Conservation (phyloP, 2,888 invertebrate species). For the Galerucella pusilla region DNA sequence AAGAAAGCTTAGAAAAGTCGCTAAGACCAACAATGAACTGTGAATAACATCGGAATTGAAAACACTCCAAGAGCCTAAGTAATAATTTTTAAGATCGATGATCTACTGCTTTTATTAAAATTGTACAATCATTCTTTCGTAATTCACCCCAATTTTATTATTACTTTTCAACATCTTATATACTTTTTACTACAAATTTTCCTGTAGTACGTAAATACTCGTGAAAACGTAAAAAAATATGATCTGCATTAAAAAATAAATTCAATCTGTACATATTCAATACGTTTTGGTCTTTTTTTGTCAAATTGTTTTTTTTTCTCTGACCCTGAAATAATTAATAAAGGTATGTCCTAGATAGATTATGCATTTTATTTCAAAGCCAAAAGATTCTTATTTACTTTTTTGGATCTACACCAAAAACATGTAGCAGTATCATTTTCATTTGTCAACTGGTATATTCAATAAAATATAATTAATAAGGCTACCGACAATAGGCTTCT, state of each 20-base stretch:
- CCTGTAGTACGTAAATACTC: slow-evolving; percentile 37
- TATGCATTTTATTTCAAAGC: neutral
- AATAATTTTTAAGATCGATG: neutral
- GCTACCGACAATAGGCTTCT: slow-evolving; percentile 79
- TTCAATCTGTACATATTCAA: neutral
- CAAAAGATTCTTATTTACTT: neutral
- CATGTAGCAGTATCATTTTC: slow-evolving; percentile 12
- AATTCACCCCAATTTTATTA: slow-evolving; percentile 27
- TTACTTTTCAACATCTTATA: neutral
- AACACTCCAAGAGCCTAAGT: no score
- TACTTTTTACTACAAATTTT: slow-evolving; percentile 42
- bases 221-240: slow-evolving; percentile 28
- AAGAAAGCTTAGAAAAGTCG: no score
- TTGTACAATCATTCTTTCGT: slow-evolving; percentile 13
- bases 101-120: neutral
- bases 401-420: slow-evolving; percentile 2
- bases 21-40: no score
- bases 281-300: slow-evolving; percentile 10
- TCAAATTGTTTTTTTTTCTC: neutral
- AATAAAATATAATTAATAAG: slow-evolving; percentile 35
- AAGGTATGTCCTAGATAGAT: neutral
- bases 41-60: no score
- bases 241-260: slow-evolving; percentile 9
- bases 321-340: slow-evolving; percentile 2
- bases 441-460: slow-evolving; percentile 4